Evolutionary conservation across 1,140 invertebrate species (phyloP).

Genomic region (Ceratitis capitata): DNA sequence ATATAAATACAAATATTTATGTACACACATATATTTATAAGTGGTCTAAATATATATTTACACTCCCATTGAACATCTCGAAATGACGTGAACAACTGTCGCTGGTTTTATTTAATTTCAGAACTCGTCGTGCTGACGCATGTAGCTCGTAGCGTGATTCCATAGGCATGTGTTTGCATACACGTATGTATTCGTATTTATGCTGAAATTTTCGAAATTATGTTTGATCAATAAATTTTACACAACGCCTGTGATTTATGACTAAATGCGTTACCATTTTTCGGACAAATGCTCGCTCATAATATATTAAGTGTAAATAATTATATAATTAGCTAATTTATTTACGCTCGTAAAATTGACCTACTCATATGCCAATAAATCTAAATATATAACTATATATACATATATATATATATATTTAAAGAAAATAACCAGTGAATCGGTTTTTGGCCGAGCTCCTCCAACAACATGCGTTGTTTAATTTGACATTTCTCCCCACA

Average conservation of each 20-base stretch:
- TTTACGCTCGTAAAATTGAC: neutral
- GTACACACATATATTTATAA: neutral
- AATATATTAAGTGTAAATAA: conserved; percentile 4
- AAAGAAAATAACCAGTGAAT: too few species aligned
- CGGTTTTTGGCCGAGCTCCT: too few species aligned
- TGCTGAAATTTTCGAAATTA: neutral
- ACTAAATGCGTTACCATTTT: neutral
- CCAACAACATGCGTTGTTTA: too few species aligned
- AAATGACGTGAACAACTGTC: neutral
- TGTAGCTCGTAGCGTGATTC: too few species aligned
- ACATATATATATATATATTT: neutral
- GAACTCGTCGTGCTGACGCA: too few species aligned
- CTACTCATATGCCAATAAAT: neutral
- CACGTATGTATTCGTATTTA: neutral
- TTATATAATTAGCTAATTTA: conserved; percentile 4
- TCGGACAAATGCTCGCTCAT: neutral
- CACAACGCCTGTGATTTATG: conserved; percentile 9
- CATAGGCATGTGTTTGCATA: neutral
- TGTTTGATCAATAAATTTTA: conserved; percentile 8
- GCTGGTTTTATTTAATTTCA: neutral
- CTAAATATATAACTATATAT: neutral
- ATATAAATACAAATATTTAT: neutral
- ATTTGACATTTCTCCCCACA: too few species aligned
- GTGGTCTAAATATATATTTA: neutral
- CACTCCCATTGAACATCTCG: neutral